A percentile compares a stretch with the other conserved stretches of the same genome.
Evolutionary conservation across 1,140 invertebrate species (phyloP).

Genomic region (Trialeurodes vaporariorum): DNA sequence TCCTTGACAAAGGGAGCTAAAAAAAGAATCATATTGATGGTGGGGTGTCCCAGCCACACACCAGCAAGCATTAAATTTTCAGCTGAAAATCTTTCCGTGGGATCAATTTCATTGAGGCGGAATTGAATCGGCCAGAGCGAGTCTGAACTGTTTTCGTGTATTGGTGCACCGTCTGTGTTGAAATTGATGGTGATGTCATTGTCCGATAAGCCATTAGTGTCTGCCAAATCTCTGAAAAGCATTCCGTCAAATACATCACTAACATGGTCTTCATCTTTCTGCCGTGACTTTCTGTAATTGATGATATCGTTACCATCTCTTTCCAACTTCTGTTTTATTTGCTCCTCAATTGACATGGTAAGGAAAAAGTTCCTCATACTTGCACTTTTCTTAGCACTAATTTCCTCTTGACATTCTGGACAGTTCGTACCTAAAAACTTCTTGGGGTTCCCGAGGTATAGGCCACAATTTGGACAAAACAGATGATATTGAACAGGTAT

Average conservation of each 20-base stretch:
- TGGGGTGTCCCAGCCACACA: neutral
- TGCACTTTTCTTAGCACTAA: neutral
- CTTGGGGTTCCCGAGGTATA: neutral
- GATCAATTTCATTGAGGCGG: neutral
- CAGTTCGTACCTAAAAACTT: neutral
- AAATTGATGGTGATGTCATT: neutral
- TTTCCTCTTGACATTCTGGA: neutral
- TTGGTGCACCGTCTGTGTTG: neutral
- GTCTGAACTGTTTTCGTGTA: neutral
- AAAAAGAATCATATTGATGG: neutral
- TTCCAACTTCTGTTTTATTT: neutral
- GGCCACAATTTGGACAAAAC: neutral
- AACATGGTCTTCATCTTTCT: neutral
- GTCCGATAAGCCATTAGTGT: neutral
- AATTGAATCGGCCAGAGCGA: neutral
- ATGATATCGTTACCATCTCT: neutral
- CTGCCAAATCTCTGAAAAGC: neutral
- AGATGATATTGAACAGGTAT: neutral
- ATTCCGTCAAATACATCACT: neutral
- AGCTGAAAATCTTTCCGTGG: neutral
- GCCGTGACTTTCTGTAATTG: neutral
- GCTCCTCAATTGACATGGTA: neutral
- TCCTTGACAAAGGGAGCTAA: neutral
- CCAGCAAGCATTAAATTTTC: neutral
- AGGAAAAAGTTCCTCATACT: neutral